Evolutionary conservation across 2,113 vertebrate genomes (phyloP), one percentile per base, ranked within the genome.

Genomic region (Xenopus laevis): DNA sequence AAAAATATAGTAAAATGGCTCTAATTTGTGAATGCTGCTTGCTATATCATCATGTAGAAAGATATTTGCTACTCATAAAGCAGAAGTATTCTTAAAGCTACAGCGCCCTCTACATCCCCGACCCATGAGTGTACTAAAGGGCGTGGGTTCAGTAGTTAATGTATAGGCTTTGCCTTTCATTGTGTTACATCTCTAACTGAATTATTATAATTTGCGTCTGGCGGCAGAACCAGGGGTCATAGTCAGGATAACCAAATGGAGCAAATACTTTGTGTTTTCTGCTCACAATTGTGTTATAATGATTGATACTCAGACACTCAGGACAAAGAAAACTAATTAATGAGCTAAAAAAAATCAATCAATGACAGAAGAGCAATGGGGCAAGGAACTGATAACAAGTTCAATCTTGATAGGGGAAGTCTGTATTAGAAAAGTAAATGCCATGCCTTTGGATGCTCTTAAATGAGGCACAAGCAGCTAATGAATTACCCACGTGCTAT

Each of bases 101-200:
- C 61, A 77, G 74, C 57, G 67, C 74, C 74, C 69, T 67, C 74
- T 77, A 77, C 33, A 53, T 50, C 21, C 64, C 46, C 40, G 46
- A 58, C 13, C 12, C 12, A 17, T 44, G 13, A 66, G 16, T 66
- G 63, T 55, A 27, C 11, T 1, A 33, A 65, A 40, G 57, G 53
- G 17, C 17, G 53, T n/a, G 4, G 40, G 11, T 65, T 13, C 64
- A 47, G 11, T n/a, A 12, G 12, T 20, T 65, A 18, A 18, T 20
- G 23, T 33, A 10, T 64, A 64, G 40, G 62, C 62, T 18, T 20
- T 20, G 55, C 55, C 55, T 18, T 18, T 58, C 55, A 9, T 58
- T 58, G 55, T 60, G 9, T 60, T 27, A 11, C 58, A 60, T 60
- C 21, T 21, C 58, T 60, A 17, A 58, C 47, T 50, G 13, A 16